A percentile compares a stretch with the other conserved stretches of the same genome.
Conservation (phyloP, 2,888 invertebrate genomes). For the Drosophila subsilvestris region DNA sequence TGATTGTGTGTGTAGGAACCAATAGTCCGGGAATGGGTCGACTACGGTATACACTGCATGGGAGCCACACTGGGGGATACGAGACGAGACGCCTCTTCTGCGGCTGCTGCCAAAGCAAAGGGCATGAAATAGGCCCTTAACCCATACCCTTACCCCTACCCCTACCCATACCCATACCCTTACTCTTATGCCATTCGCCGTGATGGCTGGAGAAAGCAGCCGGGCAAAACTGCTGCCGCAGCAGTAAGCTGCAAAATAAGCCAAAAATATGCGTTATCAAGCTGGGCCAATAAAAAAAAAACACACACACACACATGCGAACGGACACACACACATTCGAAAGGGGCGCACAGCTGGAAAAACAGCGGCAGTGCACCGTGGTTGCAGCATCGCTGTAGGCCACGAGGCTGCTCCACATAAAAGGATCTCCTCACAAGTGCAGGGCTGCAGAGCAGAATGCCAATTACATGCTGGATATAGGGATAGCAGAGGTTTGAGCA, state of each 20-base stretch:
- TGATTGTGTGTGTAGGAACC: conserved; percentile 24
- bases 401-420: no score
- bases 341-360: conserved; percentile 63
- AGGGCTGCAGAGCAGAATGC: no score
- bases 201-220: conserved; percentile 8
- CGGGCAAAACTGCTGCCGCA: conserved; percentile 73
- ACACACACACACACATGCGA: conserved; percentile 25
- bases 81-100: no score
- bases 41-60: conserved; percentile 8
- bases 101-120: conserved; percentile 4
- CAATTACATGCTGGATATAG: no score
- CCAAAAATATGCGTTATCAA: conserved; percentile 78
- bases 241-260: conserved; percentile 79
- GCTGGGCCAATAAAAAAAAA: conserved; percentile 76
- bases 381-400: not conserved
- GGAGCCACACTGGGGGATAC: not conserved
- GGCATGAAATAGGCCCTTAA: not conserved
- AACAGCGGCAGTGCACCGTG: conserved; percentile 49
- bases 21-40: not conserved
- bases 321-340: conserved; percentile 23
- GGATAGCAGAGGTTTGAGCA: no score
- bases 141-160: not conserved
- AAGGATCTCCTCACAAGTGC: no score
- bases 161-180: not conserved
- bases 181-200: not conserved